Base-by-base conservation (phyloP, 2,888 invertebrate genomes). In the Rugalucina vietnamica region DNA sequence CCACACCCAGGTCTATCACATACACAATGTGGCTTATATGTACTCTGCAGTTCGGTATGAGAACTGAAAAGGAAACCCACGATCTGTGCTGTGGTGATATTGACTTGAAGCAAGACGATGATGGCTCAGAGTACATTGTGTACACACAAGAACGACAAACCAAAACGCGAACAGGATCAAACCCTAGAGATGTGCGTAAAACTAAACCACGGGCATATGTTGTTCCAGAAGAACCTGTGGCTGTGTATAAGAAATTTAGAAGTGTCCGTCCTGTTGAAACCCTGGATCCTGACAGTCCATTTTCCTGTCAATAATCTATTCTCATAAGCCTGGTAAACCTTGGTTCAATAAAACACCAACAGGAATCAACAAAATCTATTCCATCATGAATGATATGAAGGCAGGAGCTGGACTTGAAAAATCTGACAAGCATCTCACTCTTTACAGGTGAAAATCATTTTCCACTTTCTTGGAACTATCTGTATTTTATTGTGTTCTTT, bases 11-110 rank as follows among this genome's bases (percentile, higher is more conserved):
- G n/a, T 39, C 82, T 24, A 34, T 85, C 4, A 3, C 79, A n/a
- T 70, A 85, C 34, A 79, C 81, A 21, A 0, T 85, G 27, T 85
- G 78, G 76, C 49, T 79, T 18, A 50, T 85, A 70, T 85, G 81
- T 39, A 81, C 81, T 1, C 43, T 43, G 18, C 49, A 81, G 8
- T 85, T 85, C 54, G 81, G 84, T 4, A 81, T 81, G 81, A 50
- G 77, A 10, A 76, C 72, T 32, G 81, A 65, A 27, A 74, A 69
- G 65, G 84, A 79, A 70, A 24, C 39, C 71, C 80, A 49, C 50
- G 79, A 50, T 69, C 81, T 81, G 70, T 76, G 78, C 34, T 78
- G 71, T 76, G 70, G 84, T 60, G 65, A 82, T 70, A 18, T 82
- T 36, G 5, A 76, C 71, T 57, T 84, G 18, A 18, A 50, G 1